phyloP scores from a whole-genome alignment of 2,888 invertebrate species.

The Microctonus brassicae region DNA sequence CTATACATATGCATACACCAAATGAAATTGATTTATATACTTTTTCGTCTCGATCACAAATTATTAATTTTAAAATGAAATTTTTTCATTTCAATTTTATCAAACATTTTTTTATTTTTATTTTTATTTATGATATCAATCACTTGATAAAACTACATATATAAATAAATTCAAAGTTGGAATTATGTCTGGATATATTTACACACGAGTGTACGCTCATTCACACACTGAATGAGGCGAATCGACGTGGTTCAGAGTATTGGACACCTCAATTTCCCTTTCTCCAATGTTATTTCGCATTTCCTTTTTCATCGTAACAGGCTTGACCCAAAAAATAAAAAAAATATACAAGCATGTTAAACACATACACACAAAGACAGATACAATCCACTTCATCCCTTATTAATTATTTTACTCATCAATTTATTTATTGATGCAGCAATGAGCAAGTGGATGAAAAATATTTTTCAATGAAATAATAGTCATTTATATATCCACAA shows the following conservation, averaged over 20 bases:
- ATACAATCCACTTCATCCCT: too few species aligned
- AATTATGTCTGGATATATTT: neutral
- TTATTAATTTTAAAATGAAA: neutral
- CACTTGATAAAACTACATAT: neutral
- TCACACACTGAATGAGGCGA: conserved; percentile 66
- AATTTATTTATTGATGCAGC: too few species aligned
- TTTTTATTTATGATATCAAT: neutral
- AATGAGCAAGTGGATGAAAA: too few species aligned
- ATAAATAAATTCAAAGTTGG: neutral
- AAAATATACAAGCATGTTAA: too few species aligned
- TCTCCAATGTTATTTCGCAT: conserved; percentile 51
- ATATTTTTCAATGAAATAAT: too few species aligned
- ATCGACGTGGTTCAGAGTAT: conserved; percentile 49
- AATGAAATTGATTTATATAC: neutral
- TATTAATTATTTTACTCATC: too few species aligned
- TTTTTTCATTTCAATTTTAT: neutral
- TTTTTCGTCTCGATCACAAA: too few species aligned
- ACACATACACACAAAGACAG: too few species aligned
- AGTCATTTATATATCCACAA: too few species aligned
- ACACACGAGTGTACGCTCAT: conserved; percentile 56
- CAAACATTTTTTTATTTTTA: neutral
- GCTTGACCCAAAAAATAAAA: neutral
- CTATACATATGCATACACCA: neutral
- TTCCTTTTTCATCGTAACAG: conserved; percentile 42
- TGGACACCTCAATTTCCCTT: conserved; percentile 54